Evolutionary conservation across 23 tunicate genomes (phyloP).

Genomic region (Halocynthia roretzi): DNA sequence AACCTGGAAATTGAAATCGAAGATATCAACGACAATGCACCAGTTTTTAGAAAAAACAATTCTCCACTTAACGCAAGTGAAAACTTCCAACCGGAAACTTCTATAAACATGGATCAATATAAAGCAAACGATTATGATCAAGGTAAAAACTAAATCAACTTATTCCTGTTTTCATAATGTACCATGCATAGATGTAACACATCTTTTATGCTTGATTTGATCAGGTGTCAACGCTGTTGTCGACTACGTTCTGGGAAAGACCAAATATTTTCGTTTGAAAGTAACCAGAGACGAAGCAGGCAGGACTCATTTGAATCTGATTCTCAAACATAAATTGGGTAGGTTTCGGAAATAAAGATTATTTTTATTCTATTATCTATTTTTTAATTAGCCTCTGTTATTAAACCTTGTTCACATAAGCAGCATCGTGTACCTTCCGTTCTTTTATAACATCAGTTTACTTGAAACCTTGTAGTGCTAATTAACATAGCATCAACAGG

Average conservation of each 20-base stretch:
- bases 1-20: conserved; percentile 1
- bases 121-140: conserved; percentile 20
- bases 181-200: not conserved
- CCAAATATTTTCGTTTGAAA: conserved; percentile 22
- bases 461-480: no score
- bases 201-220: not conserved
- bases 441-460: no score
- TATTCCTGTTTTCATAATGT: not conserved
- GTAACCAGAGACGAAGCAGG: conserved; percentile 21
- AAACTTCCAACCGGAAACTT: not conserved
- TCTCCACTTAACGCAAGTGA: not conserved
- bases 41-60: not conserved
- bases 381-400: not conserved
- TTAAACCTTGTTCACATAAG: not conserved
- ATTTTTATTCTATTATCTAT: not conserved
- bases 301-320: conserved; percentile 27
- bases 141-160: not conserved
- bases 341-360: not conserved
- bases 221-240: conserved; percentile 53
- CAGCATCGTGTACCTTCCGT: no score
- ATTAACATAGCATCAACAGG: no score
- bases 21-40: conserved; percentile 12
- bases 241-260: conserved; percentile 21
- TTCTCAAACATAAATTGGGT: conserved; percentile 39
- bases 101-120: conserved; percentile 9